A percentile compares a stretch with the other conserved stretches of the same genome.
Conservation (phyloP, 2,797 vertebrate species). For the Typhlichthys subterraneus region DNA sequence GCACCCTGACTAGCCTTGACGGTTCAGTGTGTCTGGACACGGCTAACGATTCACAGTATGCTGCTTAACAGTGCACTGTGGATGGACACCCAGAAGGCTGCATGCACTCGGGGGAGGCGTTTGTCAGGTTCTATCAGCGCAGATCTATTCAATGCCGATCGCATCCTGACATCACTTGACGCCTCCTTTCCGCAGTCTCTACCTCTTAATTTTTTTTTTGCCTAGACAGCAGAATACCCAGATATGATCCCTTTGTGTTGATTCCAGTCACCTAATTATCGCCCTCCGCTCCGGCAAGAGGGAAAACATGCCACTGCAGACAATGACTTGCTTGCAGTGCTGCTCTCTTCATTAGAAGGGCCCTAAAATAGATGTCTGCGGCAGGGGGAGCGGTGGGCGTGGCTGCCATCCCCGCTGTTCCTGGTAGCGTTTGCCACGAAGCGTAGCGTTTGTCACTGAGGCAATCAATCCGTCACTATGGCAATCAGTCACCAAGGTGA, state of each 20-base stretch:
- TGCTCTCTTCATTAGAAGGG: conserved; percentile 19
- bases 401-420: conserved; percentile 11
- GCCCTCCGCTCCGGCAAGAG: conserved; percentile 21
- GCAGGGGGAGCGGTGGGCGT: conserved; percentile 3
- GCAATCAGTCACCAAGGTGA: background rate
- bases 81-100: background rate
- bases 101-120: conserved; percentile 15
- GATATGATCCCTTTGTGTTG: conserved; percentile 33
- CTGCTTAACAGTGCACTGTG: no score
- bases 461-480: conserved; percentile 5
- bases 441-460: conserved; percentile 3
- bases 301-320: conserved; percentile 34
- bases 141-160: conserved; percentile 28
- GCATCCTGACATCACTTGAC: conserved; percentile 38
- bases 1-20: background rate
- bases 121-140: conserved; percentile 37
- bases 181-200: conserved; percentile 23
- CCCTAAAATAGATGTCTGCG: conserved; percentile 23
- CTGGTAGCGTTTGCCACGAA: conserved; percentile 2
- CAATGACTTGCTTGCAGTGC: conserved; percentile 19
- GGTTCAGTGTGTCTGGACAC: conserved; percentile 11
- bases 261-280: conserved; percentile 46
- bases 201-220: conserved; percentile 17
- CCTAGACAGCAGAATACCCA: conserved; percentile 21
- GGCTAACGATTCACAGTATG: conserved; percentile 28